Evolutionary conservation across 2,113 vertebrate species (phyloP).

Genomic region (Zosterops japonicus): DNA sequence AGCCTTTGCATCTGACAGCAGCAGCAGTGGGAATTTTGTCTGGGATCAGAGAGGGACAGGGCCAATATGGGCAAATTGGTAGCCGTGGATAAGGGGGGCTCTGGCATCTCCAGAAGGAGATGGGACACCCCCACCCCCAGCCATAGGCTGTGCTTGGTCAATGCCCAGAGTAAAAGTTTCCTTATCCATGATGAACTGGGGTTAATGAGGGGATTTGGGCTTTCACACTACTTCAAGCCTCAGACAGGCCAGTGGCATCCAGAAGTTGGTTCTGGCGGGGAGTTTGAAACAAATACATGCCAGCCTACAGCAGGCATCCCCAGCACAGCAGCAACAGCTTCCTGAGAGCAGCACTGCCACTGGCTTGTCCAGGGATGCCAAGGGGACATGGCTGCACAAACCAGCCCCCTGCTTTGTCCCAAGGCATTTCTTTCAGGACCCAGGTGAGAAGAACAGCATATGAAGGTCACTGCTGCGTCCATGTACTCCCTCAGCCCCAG

Average conservation of each 20-base stretch:
- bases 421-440: neutral
- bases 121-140: neutral
- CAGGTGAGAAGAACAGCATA: neutral
- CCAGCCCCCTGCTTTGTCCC: neutral
- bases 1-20: conserved; percentile 36
- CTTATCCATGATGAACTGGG: neutral
- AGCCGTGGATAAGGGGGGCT: neutral
- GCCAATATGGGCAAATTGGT: neutral
- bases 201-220: neutral
- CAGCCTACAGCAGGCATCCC: neutral
- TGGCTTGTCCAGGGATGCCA: neutral
- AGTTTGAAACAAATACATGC: neutral
- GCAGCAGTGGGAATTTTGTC: conserved; percentile 32
- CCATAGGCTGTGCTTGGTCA: neutral
- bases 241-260: neutral
- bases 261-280: neutral
- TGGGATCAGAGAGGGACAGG: neutral
- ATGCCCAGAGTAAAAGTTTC: neutral
- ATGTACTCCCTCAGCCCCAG: neutral
- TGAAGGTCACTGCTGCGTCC: accelerated
- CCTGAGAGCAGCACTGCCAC: neutral
- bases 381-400: neutral
- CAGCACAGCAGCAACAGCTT: neutral
- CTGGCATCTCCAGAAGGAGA: neutral
- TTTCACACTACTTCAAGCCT: neutral